Evolutionary conservation across 2,888 invertebrate genomes (phyloP), one percentile per base, ranked within the genome.

Genomic region (Artemia sp.): DNA sequence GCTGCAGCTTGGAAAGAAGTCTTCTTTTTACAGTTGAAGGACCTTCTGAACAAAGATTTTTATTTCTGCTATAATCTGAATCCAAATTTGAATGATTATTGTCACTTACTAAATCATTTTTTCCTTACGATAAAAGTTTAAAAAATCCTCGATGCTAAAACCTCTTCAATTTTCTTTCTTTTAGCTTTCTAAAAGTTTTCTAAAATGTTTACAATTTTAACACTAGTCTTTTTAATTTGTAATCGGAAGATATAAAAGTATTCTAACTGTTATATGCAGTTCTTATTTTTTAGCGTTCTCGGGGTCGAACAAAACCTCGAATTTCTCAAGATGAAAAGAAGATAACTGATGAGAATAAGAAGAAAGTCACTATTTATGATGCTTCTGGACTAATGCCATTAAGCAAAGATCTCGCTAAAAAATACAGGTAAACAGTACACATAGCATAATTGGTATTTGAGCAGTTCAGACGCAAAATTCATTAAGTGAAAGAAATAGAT

Each of bases 331-430:
- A 58, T 11, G 64, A 75, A 58, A 76, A 75, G 71, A 77, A 75
- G 19, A 64, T 67, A 8, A 12, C 12, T 10, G 71, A 74, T 71
- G 51, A 74, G 71, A 73, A 76, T 74, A 72, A 76, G 73, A 75
- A 76, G 71, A 70, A 86, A 64, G 86, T 88, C 2, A 83, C 85
- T 11, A 80, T 88, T 68, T 92, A 90, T 76, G 87, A 88, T 72
- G 85, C 85, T 0, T 83, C 85, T 12, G 81, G 83, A 66, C 81
- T 95, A 70, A 86, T 93, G 76, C 87, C 89, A 66, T 83, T 93
- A 6, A 88, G 85, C 76, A 85, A 85, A 73, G 85, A 86, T 70
- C 83, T 95, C 70, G 94, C 92, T 0, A 87, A 89, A 75, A 86
- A 88, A 77, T 94, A 94, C 77, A 83, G 64, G 64, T 58, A 58